Base-by-base conservation (phyloP, 2,113 vertebrate species). In the Trinectes maculatus region DNA sequence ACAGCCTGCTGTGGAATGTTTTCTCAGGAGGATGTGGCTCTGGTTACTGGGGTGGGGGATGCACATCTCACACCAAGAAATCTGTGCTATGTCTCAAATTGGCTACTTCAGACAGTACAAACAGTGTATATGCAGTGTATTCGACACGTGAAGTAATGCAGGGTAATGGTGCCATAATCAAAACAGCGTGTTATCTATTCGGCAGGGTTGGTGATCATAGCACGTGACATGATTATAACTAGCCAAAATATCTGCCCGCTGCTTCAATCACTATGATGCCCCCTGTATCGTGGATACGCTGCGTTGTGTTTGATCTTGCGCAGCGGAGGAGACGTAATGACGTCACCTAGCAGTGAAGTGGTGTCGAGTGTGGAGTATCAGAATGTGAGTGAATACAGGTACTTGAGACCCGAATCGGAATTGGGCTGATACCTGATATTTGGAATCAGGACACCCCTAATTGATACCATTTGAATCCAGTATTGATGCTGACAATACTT, bases 1-100 rank as follows among this genome's bases (percentile, higher is more conserved):
- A 62, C 62, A 73, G 80, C 83, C 80, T 52, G 60, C 79, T 77
- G 57, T 80, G 90, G 90, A 90, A 92, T 89, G 88, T 77, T 71
- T 75, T 74, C 46, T 63, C 60, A 49, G 65, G 66, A 86, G 80
- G 85, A 85, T 77, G 83, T 64, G 44, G 79, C 61, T 89, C 71
- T 73, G 19, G 72, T 76, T 87, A 82, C 77, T 16, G 31, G 19
- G 42, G 46, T 77, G 57, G 68, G 51, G 39, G 58, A n/a, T 65
- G 51, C 25, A 77, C 36, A 53, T 24, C 47, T 65, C 43, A 63
- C 60, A 79, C 44, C 1, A 88, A 80, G 76, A 91, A 82, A 85
- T 83, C 59, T 82, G 71, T 52, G 18, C 49, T 21, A 9, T 52
- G 18, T 52, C 49, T 52, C 28, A 8, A 31, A 29, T 12, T 3